phyloP scores from a whole-genome alignment of 2,797 vertebrate genomes.

The Tauraco hartlaubi region DNA sequence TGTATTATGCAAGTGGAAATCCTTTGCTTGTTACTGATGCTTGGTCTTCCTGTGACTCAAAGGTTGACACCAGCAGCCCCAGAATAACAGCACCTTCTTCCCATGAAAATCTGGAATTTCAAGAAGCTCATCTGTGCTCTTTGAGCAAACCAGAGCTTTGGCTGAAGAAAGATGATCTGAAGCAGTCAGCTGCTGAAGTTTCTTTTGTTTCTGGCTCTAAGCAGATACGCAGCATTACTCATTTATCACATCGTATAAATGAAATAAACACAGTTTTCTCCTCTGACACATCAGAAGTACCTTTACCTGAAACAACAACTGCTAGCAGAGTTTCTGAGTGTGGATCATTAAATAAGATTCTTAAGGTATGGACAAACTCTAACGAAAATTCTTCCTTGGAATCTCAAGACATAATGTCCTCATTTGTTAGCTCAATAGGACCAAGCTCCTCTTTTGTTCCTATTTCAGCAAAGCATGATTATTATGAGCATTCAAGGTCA shows the following conservation, averaged over 20 bases:
- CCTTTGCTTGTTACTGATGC: slow-evolving; percentile 77
- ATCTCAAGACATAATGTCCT: not conserved
- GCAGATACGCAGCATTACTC: slow-evolving; percentile 19
- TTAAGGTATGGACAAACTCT: not conserved
- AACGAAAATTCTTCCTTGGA: not conserved
- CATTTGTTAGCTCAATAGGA: slow-evolving; percentile 47
- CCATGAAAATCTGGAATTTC: slow-evolving; percentile 56
- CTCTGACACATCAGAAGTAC: slow-evolving; percentile 42
- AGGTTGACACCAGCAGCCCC: slow-evolving; percentile 68
- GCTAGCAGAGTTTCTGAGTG: not conserved
- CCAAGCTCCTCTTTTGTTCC: slow-evolving; percentile 14
- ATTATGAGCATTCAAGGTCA: slow-evolving; percentile 42
- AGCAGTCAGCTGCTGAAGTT: slow-evolving; percentile 65
- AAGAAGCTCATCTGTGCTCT: slow-evolving; percentile 14
- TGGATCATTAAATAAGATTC: not conserved
- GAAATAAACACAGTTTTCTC: slow-evolving; percentile 16
- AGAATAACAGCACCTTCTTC: slow-evolving; percentile 61
- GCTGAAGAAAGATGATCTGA: slow-evolving; percentile 62
- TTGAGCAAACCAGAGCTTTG: slow-evolving; percentile 30
- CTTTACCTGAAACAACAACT: slow-evolving; percentile 66
- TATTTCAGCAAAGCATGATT: not conserved
- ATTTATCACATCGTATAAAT: not conserved
- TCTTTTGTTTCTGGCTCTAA: slow-evolving; percentile 55
- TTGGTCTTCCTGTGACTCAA: slow-evolving; percentile 85
- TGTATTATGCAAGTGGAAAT: slow-evolving; percentile 50